These are phyloP conservation scores for Piprites chloris DNA, from an alignment of 2,113 vertebrate genomes.

Conservation along the genomic window DNA sequence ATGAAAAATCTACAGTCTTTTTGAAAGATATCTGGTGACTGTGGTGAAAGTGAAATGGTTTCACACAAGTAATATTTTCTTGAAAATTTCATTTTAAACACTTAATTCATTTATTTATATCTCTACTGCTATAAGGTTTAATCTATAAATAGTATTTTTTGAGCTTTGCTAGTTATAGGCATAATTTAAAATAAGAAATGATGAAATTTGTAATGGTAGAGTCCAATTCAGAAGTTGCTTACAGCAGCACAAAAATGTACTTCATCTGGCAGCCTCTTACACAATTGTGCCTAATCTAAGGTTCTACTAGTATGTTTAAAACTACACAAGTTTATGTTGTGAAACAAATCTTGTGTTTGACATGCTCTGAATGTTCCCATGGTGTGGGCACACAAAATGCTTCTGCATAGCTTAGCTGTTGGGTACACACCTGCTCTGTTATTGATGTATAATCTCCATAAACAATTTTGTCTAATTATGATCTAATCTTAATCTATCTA, in stretches of 20 bases:
- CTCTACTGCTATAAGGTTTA: background rate
- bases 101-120: background rate
- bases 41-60: background rate
- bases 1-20: background rate
- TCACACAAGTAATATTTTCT: background rate
- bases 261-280: background rate
- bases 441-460: background rate
- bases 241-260: background rate
- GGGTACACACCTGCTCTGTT: background rate
- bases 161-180: background rate
- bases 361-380: constrained; percentile 1
- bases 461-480: background rate
- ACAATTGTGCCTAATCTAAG: background rate
- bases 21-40: background rate
- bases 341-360: constrained; percentile 32
- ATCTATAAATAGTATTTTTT: background rate
- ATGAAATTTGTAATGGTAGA: background rate
- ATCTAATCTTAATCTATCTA: background rate
- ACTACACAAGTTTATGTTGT: constrained; percentile 9
- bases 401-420: background rate
- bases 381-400: background rate
- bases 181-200: background rate
- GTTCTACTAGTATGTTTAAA: background rate
- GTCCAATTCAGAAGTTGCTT: background rate
- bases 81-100: background rate